These are phyloP conservation scores for Pseudocheirus occidentalis DNA, from an alignment of 2,797 vertebrate species.

Conservation along the genomic window DNA sequence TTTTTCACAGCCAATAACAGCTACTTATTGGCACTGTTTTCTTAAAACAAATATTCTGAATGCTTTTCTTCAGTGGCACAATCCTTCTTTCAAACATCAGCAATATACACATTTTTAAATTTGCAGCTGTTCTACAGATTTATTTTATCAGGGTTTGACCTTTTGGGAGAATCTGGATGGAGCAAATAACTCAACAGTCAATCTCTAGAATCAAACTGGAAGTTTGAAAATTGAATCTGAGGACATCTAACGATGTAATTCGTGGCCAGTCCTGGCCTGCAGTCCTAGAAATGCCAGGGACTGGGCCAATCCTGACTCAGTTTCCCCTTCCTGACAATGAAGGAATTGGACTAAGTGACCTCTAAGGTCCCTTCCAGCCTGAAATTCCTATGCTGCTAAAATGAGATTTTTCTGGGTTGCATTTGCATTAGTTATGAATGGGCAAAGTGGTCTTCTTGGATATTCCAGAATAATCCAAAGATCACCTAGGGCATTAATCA, in stretches of 20 bases:
- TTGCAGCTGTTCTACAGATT: not conserved
- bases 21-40: not conserved
- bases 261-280: not conserved
- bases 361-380: not conserved
- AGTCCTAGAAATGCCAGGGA: not conserved
- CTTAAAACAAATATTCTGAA: not conserved
- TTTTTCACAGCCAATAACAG: not conserved
- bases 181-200: not conserved
- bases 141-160: not conserved
- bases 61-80: not conserved
- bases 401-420: not conserved
- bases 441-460: not conserved
- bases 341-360: not conserved
- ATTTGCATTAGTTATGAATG: not conserved
- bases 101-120: not conserved
- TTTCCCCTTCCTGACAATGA: not conserved
- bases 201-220: not conserved
- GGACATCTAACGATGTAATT: not conserved
- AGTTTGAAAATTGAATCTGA: not conserved
- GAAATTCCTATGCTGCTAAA: not conserved
- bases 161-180: not conserved
- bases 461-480: not conserved
- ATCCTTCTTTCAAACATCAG: not conserved
- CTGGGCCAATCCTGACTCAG: not conserved
- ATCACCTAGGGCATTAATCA: not conserved